Evolutionary conservation across 2,797 vertebrate genomes (phyloP).

Genomic region (Melanotaenia maccullochi): DNA sequence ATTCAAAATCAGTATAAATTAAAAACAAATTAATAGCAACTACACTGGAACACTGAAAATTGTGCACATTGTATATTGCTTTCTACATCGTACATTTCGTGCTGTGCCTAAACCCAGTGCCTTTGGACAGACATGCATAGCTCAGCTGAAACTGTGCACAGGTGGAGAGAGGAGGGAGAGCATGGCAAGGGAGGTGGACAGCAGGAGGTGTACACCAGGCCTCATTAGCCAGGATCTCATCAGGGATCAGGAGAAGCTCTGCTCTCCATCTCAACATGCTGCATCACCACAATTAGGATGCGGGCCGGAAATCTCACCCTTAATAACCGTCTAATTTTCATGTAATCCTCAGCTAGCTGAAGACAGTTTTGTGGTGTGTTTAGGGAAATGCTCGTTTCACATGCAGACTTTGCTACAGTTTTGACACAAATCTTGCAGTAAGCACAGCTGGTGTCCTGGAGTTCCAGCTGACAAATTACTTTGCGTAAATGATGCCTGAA

Average conservation of each 20-base stretch:
- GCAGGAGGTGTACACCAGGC: constrained; percentile 66
- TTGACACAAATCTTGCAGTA: constrained; percentile 41
- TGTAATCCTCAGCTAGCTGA: constrained; percentile 26
- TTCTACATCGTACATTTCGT: neutral
- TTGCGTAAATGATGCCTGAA: constrained; percentile 17
- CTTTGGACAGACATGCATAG: constrained; percentile 37
- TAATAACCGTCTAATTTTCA: constrained; percentile 53
- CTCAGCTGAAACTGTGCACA: constrained; percentile 59
- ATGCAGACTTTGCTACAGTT: constrained; percentile 16
- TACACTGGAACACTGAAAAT: neutral
- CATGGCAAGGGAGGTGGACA: constrained; percentile 47
- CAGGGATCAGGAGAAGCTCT: constrained; percentile 33
- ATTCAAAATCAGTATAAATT: constrained; percentile 1
- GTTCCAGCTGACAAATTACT: constrained; percentile 34
- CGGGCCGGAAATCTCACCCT: constrained; percentile 32
- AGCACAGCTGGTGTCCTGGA: constrained; percentile 31
- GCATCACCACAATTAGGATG: constrained; percentile 59
- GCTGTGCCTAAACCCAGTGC: constrained; percentile 1
- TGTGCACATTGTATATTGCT: neutral
- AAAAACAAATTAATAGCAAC: neutral
- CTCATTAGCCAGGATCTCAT: constrained; percentile 69
- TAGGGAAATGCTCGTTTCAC: constrained; percentile 18
- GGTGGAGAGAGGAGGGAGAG: constrained; percentile 49
- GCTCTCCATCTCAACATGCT: constrained; percentile 60
- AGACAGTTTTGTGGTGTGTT: constrained; percentile 24